A percentile compares a stretch with the other conserved stretches of the same genome.
Evolutionary conservation across 2,113 vertebrate species (phyloP).

Genomic region (Myanophis thanlyinensis): DNA sequence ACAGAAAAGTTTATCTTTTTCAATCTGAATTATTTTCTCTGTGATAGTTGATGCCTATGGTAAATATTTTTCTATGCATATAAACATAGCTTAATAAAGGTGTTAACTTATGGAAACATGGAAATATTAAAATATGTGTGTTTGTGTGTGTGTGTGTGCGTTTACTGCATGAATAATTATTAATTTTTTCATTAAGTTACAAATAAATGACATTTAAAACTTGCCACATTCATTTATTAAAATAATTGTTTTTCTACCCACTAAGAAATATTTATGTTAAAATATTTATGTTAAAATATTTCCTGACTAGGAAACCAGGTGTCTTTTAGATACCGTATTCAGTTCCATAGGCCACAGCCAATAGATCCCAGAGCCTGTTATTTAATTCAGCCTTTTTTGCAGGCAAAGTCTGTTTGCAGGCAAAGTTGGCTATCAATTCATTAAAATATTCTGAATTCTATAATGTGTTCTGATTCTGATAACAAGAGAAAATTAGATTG

Average conservation of each 20-base stretch:
- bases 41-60: conserved; percentile 63
- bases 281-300: conserved; percentile 5
- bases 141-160: no score
- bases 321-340: background rate
- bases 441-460: conserved; percentile 15
- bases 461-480: background rate
- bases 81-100: conserved; percentile 60
- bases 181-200: conserved; percentile 38
- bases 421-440: background rate
- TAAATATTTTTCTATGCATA: conserved; percentile 77
- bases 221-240: conserved; percentile 54
- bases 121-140: no score
- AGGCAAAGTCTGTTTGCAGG: background rate
- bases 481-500: conserved; percentile 33
- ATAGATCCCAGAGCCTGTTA: background rate
- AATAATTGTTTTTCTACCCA: conserved; percentile 37
- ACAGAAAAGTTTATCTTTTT: conserved; percentile 72
- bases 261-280: conserved; percentile 48
- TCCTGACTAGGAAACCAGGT: background rate
- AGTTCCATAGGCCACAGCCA: background rate
- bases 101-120: no score
- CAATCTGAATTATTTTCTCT: conserved; percentile 70
- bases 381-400: background rate
- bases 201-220: conserved; percentile 34
- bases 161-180: conserved; percentile 32